Conservation (phyloP, 64 coral and sea anemone species). For the Montipora efflorescens region DNA sequence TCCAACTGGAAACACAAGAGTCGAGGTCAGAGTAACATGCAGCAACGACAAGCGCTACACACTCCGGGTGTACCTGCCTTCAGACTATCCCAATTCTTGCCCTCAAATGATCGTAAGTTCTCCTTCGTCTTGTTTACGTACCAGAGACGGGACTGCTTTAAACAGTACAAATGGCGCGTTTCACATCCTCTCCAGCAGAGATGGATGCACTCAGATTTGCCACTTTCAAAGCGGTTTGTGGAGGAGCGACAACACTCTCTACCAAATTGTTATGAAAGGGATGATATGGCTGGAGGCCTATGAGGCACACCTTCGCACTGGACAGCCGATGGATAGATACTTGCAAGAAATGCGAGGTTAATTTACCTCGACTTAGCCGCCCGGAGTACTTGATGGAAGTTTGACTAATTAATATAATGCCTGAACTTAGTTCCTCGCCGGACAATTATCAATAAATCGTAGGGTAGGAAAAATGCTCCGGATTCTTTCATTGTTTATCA, state of each 20-base stretch:
- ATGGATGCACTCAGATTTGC: conserved; percentile 69
- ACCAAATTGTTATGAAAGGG: conserved; percentile 84
- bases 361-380: not conserved
- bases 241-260: conserved; percentile 48
- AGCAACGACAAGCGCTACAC: conserved; percentile 61
- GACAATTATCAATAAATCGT: no score
- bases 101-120: conserved; percentile 65
- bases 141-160: not conserved
- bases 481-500: no score
- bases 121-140: conserved; percentile 17
- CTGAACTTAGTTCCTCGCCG: no score
- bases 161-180: not conserved
- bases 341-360: conserved; percentile 53
- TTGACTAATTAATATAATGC: no score
- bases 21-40: conserved; percentile 60
- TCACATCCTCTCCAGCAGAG: conserved; percentile 20
- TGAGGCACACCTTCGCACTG: conserved; percentile 60
- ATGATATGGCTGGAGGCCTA: conserved; percentile 81
- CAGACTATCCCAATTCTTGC: conserved; percentile 52
- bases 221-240: conserved; percentile 30
- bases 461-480: no score
- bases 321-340: conserved; percentile 39
- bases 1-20: conserved; percentile 39
- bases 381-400: not conserved
- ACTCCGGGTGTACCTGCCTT: conserved; percentile 56